A percentile compares a stretch with the other conserved stretches of the same genome.
phyloP scores from a whole-genome alignment of 64 coral and sea anemone genomes.

The Porites australiensis region DNA sequence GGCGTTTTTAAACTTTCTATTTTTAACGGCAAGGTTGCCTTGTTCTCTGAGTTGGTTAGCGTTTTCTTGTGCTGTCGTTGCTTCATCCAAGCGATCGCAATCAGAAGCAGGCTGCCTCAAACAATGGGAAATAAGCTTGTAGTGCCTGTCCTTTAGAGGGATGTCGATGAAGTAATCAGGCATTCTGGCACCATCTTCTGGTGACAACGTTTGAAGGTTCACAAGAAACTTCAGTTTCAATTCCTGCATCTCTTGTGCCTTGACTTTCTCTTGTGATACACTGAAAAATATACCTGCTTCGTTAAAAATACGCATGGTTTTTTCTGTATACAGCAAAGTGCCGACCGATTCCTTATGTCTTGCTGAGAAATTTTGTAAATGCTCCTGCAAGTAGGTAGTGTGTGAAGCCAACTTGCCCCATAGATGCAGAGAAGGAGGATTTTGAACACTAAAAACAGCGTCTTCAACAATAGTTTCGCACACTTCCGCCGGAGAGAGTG shows the following conservation, averaged over 20 bases:
- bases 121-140: slow-evolving; percentile 82
- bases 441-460: slow-evolving; percentile 54
- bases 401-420: slow-evolving; percentile 72
- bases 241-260: slow-evolving; percentile 67
- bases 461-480: slow-evolving; percentile 65
- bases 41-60: slow-evolving; percentile 58
- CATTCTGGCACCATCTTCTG: slow-evolving; percentile 1
- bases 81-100: background rate
- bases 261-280: slow-evolving; percentile 78
- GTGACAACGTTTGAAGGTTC: slow-evolving; percentile 17
- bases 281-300: slow-evolving; percentile 76
- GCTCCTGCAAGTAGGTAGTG: slow-evolving; percentile 54
- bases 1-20: slow-evolving; percentile 42
- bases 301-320: slow-evolving; percentile 60
- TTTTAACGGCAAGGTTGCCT: slow-evolving; percentile 69
- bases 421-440: slow-evolving; percentile 66
- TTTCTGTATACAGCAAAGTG: slow-evolving; percentile 63
- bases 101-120: slow-evolving; percentile 12
- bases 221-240: slow-evolving; percentile 68
- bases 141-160: slow-evolving; percentile 62
- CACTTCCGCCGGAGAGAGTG: slow-evolving; percentile 35
- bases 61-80: background rate
- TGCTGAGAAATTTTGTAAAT: background rate
- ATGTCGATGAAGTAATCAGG: slow-evolving; percentile 60
- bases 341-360: background rate